Evolutionary conservation across 1,140 invertebrate genomes (phyloP), one percentile per base, ranked within the genome.

Genomic region (Anastatus disparis): DNA sequence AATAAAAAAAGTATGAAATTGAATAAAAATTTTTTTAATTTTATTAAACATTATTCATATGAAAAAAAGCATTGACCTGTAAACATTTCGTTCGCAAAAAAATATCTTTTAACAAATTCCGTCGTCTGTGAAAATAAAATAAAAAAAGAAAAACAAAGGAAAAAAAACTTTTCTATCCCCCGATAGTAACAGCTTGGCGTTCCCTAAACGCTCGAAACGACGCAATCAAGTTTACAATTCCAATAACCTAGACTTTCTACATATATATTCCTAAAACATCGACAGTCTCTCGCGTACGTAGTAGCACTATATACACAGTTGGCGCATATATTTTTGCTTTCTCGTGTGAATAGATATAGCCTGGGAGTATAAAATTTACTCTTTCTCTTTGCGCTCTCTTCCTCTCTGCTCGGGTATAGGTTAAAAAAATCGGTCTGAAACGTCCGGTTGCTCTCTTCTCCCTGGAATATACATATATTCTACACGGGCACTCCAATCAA

Each of bases 401-500:
- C 15, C 6, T 27, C 31, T 35, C 31, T 35, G 0, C 26, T 1
- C 27, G 44, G 27, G 3, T n/a, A 24, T 15, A 29, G 20, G 55
- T 31, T 64, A 46, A 68, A 68, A 68, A 68, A 59, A 59, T 56
- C 38, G 40, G n/a, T 61, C 42, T n/a, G 38, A 24, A 40, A 68
- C 29, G 52, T 22, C 56, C 66, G 24, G 31, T 68, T 55, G 15
- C 31, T 62, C 29, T 12, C 3, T 17, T 9, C 13, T 26, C 10
- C 26, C 1, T 6, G 58, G 13, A 40, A 70, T 64, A 29, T 3
- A 58, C 44, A 46, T 73, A 81, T 73, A 77, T 27, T 26, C 2
- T 10, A 20, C 17, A 15, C 46, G 53, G 71, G 78, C 82, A 85
- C 83, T 86, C 81, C 82, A 86, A 85, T 86, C 83, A 85, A 86